Evolutionary conservation across 2,797 vertebrate species (phyloP).

Genomic region (Eutrigla gurnardus): DNA sequence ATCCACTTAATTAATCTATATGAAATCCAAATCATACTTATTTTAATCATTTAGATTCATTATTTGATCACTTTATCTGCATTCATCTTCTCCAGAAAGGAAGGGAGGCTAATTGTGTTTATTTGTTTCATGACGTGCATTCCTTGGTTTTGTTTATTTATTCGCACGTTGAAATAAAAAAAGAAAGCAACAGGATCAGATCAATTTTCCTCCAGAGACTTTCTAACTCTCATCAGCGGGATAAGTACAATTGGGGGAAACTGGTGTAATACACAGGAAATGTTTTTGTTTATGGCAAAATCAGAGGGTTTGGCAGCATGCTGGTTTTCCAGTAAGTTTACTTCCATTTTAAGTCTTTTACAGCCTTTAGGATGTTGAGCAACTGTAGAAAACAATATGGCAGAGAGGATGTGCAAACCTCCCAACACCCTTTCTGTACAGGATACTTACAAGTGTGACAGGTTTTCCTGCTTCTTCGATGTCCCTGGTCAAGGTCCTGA

Average conservation of each 20-base stretch:
- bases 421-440: conserved; percentile 1
- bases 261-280: conserved; percentile 67
- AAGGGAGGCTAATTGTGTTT: neutral
- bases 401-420: conserved; percentile 46
- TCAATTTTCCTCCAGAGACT: conserved; percentile 78
- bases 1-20: conserved; percentile 4
- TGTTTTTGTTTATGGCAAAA: conserved; percentile 77
- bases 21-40: neutral
- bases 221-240: conserved; percentile 51
- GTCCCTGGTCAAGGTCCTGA: conserved; percentile 19
- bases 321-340: conserved; percentile 46
- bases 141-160: conserved; percentile 40
- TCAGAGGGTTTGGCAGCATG: conserved; percentile 52
- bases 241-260: conserved; percentile 80
- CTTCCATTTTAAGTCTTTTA: conserved; percentile 43
- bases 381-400: conserved; percentile 62
- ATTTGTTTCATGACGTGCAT: conserved; percentile 12
- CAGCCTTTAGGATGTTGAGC: conserved; percentile 53
- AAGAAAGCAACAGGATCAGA: conserved; percentile 58
- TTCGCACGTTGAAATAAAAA: conserved; percentile 31
- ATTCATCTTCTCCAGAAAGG: neutral
- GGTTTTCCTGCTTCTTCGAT: conserved; percentile 3
- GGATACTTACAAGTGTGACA: conserved; percentile 28
- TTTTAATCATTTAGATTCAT: neutral
- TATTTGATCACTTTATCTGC: neutral